A percentile compares a stretch with the other conserved stretches of the same genome.
phyloP scores from a whole-genome alignment of 2,113 vertebrate genomes.

The Plecturocebus donacophilus region DNA sequence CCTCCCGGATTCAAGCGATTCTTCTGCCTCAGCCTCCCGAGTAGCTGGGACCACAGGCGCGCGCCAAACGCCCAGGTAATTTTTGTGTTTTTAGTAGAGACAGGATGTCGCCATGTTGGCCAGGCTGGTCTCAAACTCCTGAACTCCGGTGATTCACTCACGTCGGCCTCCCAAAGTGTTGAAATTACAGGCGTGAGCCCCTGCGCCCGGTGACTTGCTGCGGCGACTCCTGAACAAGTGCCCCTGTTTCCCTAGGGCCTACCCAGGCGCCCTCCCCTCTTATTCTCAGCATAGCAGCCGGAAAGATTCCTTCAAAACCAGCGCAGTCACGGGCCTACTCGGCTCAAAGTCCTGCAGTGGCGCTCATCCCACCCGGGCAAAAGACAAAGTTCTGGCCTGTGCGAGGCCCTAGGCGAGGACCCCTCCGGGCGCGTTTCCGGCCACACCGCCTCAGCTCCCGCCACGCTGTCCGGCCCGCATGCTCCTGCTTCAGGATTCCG shows the following conservation, averaged over 20 bases:
- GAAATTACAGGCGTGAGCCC: neutral
- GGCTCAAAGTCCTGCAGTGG: neutral
- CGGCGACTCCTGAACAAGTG: neutral
- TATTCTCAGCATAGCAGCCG: neutral
- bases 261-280: accelerated
- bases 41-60: neutral
- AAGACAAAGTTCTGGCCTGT: neutral
- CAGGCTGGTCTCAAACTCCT: neutral
- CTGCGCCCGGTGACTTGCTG: neutral
- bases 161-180: neutral
- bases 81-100: neutral
- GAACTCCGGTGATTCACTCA: neutral
- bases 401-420: neutral
- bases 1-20: neutral
- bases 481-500: neutral
- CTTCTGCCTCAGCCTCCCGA: neutral
- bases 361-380: neutral
- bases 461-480: too few relatives aligned
- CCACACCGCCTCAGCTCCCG: neutral
- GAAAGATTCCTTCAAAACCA: neutral
- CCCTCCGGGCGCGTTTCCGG: neutral
- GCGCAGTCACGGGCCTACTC: neutral
- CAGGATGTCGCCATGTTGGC: neutral
- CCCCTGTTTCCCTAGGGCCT: neutral
- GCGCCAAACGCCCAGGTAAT: neutral